Evolutionary conservation across 2,113 vertebrate genomes (phyloP).

Genomic region (Loxodonta africana): DNA sequence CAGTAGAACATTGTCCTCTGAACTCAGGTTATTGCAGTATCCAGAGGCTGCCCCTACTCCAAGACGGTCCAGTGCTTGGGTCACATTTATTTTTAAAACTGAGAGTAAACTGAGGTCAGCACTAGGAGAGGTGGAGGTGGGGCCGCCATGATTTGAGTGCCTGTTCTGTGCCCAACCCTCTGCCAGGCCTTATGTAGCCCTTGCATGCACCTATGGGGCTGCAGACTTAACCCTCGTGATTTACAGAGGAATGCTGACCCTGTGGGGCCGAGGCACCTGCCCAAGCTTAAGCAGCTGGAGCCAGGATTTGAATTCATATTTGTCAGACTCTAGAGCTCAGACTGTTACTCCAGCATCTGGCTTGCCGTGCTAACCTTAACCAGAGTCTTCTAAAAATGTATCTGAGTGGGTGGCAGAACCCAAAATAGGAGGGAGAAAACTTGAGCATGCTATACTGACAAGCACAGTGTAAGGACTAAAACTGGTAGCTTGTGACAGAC

Average conservation of each 20-base stretch:
- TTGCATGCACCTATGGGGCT: background rate
- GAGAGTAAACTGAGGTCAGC: background rate
- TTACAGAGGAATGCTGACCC: background rate
- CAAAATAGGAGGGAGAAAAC: background rate
- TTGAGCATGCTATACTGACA: background rate
- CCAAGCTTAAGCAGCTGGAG: background rate
- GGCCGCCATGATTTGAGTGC: background rate
- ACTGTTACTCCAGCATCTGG: background rate
- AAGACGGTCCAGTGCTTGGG: background rate
- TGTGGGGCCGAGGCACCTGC: background rate
- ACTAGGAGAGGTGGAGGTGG: background rate
- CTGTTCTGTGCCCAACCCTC: background rate
- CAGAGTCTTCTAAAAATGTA: conserved; percentile 32
- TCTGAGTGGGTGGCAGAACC: background rate
- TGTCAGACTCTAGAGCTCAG: background rate
- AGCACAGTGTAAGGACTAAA: background rate
- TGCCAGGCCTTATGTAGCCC: background rate
- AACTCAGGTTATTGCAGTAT: background rate
- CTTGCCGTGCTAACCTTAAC: background rate
- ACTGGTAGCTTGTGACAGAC: fast-evolving
- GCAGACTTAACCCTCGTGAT: background rate
- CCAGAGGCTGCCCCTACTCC: background rate
- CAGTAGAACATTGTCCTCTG: background rate
- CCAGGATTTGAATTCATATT: background rate
- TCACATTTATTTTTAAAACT: background rate